Evolutionary conservation across 2,797 vertebrate species (phyloP), one percentile per base, ranked within the genome.

Genomic region (Falco columbarius): DNA sequence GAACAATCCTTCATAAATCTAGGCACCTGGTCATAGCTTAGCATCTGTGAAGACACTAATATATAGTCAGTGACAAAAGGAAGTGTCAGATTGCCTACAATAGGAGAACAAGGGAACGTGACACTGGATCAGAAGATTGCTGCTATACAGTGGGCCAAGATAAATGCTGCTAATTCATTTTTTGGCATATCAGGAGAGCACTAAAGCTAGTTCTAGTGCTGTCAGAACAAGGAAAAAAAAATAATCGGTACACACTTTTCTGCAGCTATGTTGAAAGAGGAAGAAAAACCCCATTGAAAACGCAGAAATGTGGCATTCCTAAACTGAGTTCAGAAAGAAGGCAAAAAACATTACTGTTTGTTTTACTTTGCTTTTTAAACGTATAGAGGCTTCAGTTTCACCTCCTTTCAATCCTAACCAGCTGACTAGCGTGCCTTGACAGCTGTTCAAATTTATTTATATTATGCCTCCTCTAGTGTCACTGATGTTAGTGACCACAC

Each of bases 361-460:
- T 16, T 79, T 90, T 83, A 63, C 29, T 88, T 74, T 11, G 40
- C 47, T 93, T 93, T 77, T 82, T 61, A 63, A 51, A 93, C 51
- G 32, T 40, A n/a, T 21, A 38, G 76, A 89, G 74, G 49, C 59
- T 89, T 84, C 84, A 59, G 63, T 93, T 97, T 93, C 92, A 97
- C 68, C 93, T 84, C 56, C 73, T 77, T 29, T 91, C 66, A 95
- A 92, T 96, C 58, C 38, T 75, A 75, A 76, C 77, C 94, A 97
- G 85, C 94, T 95, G 95, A 94, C 94, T 74, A 89, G 81, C 63
- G 83, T 92, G 67, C 52, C 89, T 72, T 76, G 75, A 97, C 98
- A 98, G 98, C 98, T 98, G 98, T 98, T 98, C 94, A 97, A 81
- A 93, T 97, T 98, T 98, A 98, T 98, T 98, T 97, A 93, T 93